Evolutionary conservation across 2,113 vertebrate genomes (phyloP), one percentile per base, ranked within the genome.

Genomic region (Heterotilapia buettikoferi): DNA sequence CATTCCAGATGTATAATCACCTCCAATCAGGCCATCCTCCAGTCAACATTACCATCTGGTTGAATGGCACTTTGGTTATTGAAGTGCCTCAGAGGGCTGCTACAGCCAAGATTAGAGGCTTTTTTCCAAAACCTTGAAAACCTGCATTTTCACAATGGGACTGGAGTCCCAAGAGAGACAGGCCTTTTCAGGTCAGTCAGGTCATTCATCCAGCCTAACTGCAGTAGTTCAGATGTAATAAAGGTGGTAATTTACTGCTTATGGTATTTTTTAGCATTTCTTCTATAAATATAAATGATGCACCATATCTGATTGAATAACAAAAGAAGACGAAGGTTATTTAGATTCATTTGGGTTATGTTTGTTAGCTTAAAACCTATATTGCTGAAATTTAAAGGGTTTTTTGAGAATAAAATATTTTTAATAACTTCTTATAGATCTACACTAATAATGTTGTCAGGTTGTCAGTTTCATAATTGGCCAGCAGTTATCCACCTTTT

Each of bases 1-100:
- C 14, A 63, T 78, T 90, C 86, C 87, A 90, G 85, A 90, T 93
- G 89, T 87, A 52, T 93, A 90, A 93, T 92, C 68, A 57, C 47
- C 85, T 86, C 73, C 80, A 80, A 78, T 92, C 86, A 92, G 87
- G 85, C 66, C 57, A 24, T 82, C 61, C 82, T 82, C 85, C 83
- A 88, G 82, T 90, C 89, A 56, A 57, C 79, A 43, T 84, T 76
- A 80, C 90, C 88, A 92, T 89, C 86, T 94, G 92, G 52, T 80
- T 36, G 86, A 88, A 83, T 61, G 24, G 31, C 45, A 84, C 84
- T 91, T 80, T 57, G 84, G 85, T 83, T 84, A 63, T 80, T 56
- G 45, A 86, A 88, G 57, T 40, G 38, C 76, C 80, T 86, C 31
- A 52, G 38, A 63, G 84, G 38, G 54, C 68, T 76, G 36, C 78